Conservation (phyloP, 2,797 vertebrate species). For the Potorous gilbertii region DNA sequence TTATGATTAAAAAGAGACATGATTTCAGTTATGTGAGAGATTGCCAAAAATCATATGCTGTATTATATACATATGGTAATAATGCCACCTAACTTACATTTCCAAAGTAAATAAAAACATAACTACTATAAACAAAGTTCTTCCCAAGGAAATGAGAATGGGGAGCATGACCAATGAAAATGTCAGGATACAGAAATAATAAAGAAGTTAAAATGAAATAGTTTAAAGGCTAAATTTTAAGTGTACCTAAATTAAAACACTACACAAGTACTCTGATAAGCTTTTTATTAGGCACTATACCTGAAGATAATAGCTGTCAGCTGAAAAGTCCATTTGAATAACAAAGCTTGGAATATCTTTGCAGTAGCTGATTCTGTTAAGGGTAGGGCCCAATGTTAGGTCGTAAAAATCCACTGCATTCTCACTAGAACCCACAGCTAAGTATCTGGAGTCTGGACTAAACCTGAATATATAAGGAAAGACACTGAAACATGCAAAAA, state of each 20-base stretch:
- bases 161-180: not conserved
- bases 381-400: conserved; percentile 93
- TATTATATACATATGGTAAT: not conserved
- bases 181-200: not conserved
- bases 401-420: conserved; percentile 96
- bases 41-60: not conserved
- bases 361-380: conserved; percentile 97
- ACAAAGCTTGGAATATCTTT: conserved; percentile 97
- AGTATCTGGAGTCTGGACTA: conserved; percentile 95
- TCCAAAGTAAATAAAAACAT: conserved; percentile 16
- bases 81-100: not conserved
- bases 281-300: conserved; percentile 63
- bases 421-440: conserved; percentile 96
- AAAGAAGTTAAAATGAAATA: not conserved
- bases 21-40: conserved; percentile 11
- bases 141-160: not conserved
- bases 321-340: conserved; percentile 98
- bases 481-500: conserved; percentile 17
- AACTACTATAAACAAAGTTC: not conserved
- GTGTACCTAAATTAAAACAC: not conserved
- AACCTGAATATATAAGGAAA: conserved; percentile 86
- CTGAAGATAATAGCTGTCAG: conserved; percentile 89
- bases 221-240: not conserved
- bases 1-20: conserved; percentile 61
- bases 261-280: not conserved